Evolutionary conservation across 1,140 invertebrate species (phyloP).

Genomic region (Caenorhabditis latens): DNA sequence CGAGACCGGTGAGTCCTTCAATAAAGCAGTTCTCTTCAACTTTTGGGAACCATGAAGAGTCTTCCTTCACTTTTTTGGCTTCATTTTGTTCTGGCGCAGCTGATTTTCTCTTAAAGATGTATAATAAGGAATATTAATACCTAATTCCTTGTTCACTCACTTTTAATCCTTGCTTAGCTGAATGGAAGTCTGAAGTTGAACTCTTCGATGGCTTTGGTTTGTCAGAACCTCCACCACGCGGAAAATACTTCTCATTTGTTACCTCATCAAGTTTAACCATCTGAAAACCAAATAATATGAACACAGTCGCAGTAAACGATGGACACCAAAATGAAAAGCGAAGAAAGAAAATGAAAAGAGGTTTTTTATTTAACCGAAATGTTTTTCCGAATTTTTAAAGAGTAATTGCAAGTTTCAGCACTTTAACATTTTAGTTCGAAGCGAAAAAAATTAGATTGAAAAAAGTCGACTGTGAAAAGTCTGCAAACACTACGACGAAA

Average conservation of each 20-base stretch:
- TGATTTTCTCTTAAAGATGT: conserved; percentile 4
- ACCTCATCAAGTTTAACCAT: conserved; percentile 48
- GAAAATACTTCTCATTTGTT: conserved; percentile 43
- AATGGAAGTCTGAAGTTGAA: neutral
- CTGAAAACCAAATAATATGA: neutral
- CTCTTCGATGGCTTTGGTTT: neutral
- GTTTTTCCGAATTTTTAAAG: neutral
- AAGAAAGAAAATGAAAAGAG: neutral
- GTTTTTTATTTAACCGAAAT: neutral
- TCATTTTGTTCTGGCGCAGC: conserved; percentile 20
- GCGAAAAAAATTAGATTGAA: neutral
- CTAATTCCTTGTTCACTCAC: neutral
- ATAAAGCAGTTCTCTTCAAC: conserved; percentile 24
- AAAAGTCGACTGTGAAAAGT: neutral
- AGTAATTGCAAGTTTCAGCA: neutral
- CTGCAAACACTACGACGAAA: neutral
- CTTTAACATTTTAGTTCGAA: neutral
- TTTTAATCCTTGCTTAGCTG: neutral
- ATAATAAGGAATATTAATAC: neutral
- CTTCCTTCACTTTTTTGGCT: conserved; percentile 30
- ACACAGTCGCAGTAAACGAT: neutral
- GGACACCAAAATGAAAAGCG: neutral
- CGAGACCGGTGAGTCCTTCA: conserved; percentile 11
- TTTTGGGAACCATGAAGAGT: conserved; percentile 7
- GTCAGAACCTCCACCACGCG: conserved; percentile 40